Evolutionary conservation across 2,797 vertebrate species (phyloP).

Genomic region (Pteropus rufus): DNA sequence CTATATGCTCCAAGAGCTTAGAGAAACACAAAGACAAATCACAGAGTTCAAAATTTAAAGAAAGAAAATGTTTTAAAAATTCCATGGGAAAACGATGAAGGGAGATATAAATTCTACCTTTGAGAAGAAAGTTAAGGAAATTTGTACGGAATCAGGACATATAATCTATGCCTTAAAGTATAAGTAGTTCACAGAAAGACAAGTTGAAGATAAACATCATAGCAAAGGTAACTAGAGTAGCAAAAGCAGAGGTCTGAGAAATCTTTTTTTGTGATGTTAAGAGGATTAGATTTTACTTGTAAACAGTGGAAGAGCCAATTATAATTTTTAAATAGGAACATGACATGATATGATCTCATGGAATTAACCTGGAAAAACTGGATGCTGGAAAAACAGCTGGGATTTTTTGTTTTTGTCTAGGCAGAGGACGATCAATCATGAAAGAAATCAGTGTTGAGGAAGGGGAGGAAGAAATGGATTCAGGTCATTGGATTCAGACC

Average conservation of each 20-base stretch:
- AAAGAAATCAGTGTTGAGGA: background rate
- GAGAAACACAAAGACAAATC: background rate
- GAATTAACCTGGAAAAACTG: background rate
- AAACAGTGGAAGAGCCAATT: background rate
- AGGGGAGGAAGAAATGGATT: background rate
- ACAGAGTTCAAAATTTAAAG: background rate
- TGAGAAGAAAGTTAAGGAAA: background rate
- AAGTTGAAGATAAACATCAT: background rate
- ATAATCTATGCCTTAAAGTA: background rate
- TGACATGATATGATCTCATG: background rate
- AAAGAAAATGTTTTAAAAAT: background rate
- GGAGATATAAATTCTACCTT: background rate
- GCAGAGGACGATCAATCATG: background rate
- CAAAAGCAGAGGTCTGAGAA: background rate
- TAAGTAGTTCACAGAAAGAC: background rate
- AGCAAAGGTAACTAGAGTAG: background rate
- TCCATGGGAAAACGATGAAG: background rate
- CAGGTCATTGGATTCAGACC: background rate
- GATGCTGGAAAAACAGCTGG: background rate
- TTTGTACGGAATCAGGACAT: background rate
- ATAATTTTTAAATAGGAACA: background rate
- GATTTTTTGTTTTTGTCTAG: background rate
- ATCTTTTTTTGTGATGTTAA: background rate
- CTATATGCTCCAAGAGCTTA: background rate
- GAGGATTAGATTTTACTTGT: background rate